Percentiles rank a stretch among this genome's conserved stretches.
phyloP scores from a whole-genome alignment of 2,888 invertebrate species.

The Lasioglossum morio region DNA sequence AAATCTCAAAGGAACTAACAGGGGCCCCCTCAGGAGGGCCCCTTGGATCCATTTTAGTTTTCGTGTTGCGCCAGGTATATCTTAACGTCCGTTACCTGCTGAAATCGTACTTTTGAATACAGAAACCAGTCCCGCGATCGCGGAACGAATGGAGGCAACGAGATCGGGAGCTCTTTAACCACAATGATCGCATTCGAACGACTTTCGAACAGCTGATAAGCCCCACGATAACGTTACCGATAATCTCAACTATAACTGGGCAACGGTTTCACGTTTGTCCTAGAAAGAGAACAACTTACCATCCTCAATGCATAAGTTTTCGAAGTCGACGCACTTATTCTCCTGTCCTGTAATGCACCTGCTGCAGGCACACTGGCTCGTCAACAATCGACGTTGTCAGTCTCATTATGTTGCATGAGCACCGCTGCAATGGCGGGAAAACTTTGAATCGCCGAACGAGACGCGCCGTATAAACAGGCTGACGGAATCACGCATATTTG shows the following conservation, averaged over 20 bases:
- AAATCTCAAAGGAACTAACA: slow-evolving; percentile 79
- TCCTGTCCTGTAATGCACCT: slow-evolving; percentile 60
- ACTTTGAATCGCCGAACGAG: slow-evolving; percentile 49
- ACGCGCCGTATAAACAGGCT: not conserved
- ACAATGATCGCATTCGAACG: slow-evolving; percentile 33
- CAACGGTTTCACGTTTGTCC: not conserved
- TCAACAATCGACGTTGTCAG: slow-evolving; percentile 73
- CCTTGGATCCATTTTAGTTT: slow-evolving; percentile 81
- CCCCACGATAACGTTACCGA: slow-evolving; percentile 23
- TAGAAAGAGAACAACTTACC: slow-evolving; percentile 52
- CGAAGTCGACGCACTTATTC: slow-evolving; percentile 64
- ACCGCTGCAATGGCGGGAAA: slow-evolving; percentile 71
- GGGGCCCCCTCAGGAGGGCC: slow-evolving; percentile 85
- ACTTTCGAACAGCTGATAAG: slow-evolving; percentile 16
- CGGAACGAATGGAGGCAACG: slow-evolving; percentile 24
- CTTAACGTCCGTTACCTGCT: slow-evolving; percentile 51
- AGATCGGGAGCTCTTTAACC: slow-evolving; percentile 47
- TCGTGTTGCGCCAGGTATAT: slow-evolving; percentile 58
- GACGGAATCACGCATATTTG: not conserved
- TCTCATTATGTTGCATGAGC: slow-evolving; percentile 59
- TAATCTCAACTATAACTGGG: slow-evolving; percentile 7
- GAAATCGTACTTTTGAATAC: slow-evolving; percentile 33
- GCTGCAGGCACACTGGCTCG: slow-evolving; percentile 69
- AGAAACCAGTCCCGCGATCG: slow-evolving; percentile 5
- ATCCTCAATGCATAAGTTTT: slow-evolving; percentile 60